Percentiles rank a stretch among this genome's conserved stretches.
Conservation (phyloP, 2,113 vertebrate genomes). For the Isurus oxyrinchus region DNA sequence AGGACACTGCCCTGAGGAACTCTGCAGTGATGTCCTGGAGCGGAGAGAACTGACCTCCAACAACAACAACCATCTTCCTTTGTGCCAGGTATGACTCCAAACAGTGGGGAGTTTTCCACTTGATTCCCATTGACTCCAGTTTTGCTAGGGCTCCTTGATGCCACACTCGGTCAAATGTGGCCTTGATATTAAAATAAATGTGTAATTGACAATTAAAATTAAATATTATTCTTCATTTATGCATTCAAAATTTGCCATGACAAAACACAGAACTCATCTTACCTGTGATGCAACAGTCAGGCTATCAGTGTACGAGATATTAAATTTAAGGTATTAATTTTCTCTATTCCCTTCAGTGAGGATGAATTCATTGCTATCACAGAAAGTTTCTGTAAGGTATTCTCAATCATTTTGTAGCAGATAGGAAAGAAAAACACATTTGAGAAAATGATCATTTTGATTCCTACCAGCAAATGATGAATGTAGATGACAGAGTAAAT, state of each 20-base stretch:
- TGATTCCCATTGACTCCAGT: too few species aligned
- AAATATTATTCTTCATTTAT: background rate
- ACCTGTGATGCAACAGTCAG: background rate
- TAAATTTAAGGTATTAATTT: background rate
- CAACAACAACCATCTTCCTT: too few species aligned
- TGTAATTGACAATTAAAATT: background rate
- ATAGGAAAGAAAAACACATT: background rate
- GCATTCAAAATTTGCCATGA: background rate
- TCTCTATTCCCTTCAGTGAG: background rate
- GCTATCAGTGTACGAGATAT: background rate
- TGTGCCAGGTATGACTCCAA: too few species aligned
- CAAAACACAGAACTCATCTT: background rate
- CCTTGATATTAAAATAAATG: background rate
- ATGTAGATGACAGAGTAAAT: background rate
- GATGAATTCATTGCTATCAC: background rate
- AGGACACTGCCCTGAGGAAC: too few species aligned
- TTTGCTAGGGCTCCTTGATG: too few species aligned
- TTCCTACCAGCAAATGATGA: background rate
- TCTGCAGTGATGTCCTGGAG: too few species aligned
- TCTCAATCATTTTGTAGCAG: background rate
- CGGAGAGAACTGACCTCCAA: too few species aligned
- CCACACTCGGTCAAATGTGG: too few species aligned
- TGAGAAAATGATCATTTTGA: background rate
- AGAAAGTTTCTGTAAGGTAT: background rate
- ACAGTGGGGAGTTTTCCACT: too few species aligned